These are phyloP conservation scores for Tychaedon coryphoeus DNA, from an alignment of 2,113 vertebrate genomes.

Conservation along the genomic window DNA sequence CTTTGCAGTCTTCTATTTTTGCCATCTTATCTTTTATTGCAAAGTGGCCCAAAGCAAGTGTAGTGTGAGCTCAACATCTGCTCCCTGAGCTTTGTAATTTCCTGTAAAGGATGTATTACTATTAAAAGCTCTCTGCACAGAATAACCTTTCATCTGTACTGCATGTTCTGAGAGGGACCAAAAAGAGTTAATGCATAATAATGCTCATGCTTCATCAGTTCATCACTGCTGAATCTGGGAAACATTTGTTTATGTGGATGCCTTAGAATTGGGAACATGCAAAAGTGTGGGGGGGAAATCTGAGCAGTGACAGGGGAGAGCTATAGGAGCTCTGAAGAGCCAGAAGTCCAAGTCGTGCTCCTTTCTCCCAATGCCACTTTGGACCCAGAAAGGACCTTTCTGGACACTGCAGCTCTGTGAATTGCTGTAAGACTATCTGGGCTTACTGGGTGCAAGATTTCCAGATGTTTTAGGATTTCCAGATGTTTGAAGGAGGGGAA, in stretches of 20 bases:
- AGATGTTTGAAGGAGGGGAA: background rate
- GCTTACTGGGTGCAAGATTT: background rate
- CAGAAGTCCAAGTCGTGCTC: background rate
- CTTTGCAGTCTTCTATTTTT: conserved; percentile 18
- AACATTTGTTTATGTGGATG: background rate
- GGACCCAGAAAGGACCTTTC: background rate
- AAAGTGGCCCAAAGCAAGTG: background rate
- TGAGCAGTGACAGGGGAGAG: background rate
- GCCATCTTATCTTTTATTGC: background rate
- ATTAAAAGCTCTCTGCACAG: background rate
- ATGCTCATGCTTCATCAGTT: background rate
- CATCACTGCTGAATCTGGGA: background rate
- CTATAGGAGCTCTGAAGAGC: background rate
- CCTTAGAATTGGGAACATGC: background rate
- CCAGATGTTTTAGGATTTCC: background rate
- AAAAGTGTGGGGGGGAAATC: fast-evolving
- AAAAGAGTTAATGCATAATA: background rate
- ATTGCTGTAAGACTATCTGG: background rate
- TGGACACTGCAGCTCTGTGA: background rate
- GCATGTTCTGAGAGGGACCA: background rate
- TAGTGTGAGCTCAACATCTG: background rate
- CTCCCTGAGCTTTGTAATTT: background rate
- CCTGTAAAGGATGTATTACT: background rate
- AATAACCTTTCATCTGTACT: background rate
- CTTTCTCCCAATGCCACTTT: background rate